Base-by-base conservation (phyloP, 2,797 vertebrate species). In the Sciurus carolinensis region DNA sequence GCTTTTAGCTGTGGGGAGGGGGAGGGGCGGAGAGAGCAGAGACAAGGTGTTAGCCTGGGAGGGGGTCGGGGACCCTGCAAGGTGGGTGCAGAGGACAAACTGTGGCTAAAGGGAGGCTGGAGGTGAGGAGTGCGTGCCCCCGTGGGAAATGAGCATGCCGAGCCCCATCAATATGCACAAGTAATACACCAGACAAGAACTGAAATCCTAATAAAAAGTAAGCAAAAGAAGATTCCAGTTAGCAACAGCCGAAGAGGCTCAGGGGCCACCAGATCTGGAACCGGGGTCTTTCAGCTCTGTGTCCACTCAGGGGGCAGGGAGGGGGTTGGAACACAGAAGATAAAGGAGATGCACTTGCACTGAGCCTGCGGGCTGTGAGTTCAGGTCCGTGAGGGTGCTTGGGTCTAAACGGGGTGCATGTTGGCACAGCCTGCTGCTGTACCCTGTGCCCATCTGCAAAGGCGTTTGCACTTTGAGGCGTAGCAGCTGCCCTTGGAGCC, bases 1-100 rank as follows among this genome's bases (percentile, higher is more conserved):
- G 98, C 97, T 93, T 98, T 98, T 96, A 99, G 98, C 99, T 99
- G 98, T 47, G 5, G 82, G 95, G 95, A 90, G 87, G 76, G 30
- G 57, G 24, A 67, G 67, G 72, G 91, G 96, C 4, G 18, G 85
- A 96, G 71, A 97, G 90, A 94, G 73, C 87, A 97, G 94, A 95
- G 87, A 96, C 47, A 77, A 72, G 66, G 84, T 22, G 2, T 98
- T 97, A 98, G 97, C 17, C 3, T 8, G 0, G 80, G 42, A 7
- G n/a, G 76, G 76, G 15, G 54, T 17, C 15, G 26, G 54, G 12
- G 17, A 20, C 44, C 4, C 44, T 15, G 5, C 26, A 5, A 36
- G 94, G 13, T 11, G 10, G 0, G 0, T 33, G 39, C 24, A 7
- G 17, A 50, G 8, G 47, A 47, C n/a, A 36, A 69, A 64, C n/a